A percentile compares a stretch with the other conserved stretches of the same genome.
These are phyloP conservation scores for Casuarius casuarius DNA, from an alignment of 2,113 vertebrate genomes.

Conservation along the genomic window DNA sequence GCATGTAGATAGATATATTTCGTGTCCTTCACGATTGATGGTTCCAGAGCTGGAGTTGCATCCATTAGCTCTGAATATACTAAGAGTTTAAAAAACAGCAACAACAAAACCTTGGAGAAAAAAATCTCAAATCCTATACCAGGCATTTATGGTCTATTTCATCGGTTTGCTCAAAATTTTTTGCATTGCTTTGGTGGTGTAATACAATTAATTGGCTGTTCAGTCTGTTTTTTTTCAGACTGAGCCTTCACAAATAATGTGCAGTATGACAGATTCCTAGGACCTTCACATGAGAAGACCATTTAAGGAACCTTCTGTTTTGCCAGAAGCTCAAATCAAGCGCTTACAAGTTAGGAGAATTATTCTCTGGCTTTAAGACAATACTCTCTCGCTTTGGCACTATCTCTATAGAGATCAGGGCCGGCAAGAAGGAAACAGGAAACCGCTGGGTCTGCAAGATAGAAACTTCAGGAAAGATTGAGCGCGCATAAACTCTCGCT, in stretches of 20 bases:
- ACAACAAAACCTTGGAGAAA: not conserved
- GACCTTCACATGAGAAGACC: not conserved
- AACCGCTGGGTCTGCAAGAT: slow-evolving; percentile 39
- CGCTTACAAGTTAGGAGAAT: not conserved
- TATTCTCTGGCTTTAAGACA: not conserved
- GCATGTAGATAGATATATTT: not conserved
- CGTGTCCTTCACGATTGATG: not conserved
- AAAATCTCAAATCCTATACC: not conserved
- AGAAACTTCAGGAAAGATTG: slow-evolving; percentile 57
- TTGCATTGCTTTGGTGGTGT: not conserved
- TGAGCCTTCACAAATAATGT: not conserved
- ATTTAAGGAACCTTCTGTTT: not conserved
- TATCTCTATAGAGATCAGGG: slow-evolving; percentile 46
- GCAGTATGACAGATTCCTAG: not conserved
- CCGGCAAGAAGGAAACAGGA: slow-evolving; percentile 66
- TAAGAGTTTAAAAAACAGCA: not conserved
- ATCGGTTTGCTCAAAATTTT: not conserved
- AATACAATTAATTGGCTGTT: not conserved
- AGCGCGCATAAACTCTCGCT: slow-evolving; percentile 57
- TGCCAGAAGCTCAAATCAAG: not conserved
- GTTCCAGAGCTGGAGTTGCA: not conserved
- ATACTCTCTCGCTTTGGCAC: not conserved
- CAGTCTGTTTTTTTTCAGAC: not conserved
- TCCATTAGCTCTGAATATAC: not conserved
- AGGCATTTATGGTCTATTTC: not conserved